Percentiles rank a stretch among this genome's conserved stretches.
Conservation (phyloP, 2,888 invertebrate species). For the Drosophila trichaetosa region DNA sequence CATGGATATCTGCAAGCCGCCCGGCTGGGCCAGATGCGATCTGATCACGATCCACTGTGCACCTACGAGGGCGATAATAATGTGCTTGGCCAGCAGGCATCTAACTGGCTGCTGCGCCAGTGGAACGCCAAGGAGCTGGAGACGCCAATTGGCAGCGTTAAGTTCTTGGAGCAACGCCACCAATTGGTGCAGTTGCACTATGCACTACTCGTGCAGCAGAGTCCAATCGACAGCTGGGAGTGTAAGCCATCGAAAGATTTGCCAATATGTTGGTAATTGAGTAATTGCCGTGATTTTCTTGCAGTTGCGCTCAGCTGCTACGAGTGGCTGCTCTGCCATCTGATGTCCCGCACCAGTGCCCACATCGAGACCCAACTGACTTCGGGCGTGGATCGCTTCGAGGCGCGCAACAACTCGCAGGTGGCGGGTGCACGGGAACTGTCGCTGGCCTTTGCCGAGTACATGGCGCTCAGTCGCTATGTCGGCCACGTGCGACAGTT, state of each 20-base stretch:
- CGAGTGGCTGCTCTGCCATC: constrained; percentile 93
- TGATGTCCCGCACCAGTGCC: constrained; percentile 89
- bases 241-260: constrained; percentile 70
- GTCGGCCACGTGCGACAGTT: constrained; percentile 78
- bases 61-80: constrained; percentile 98
- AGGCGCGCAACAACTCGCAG: constrained; percentile 92
- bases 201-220: constrained; percentile 42
- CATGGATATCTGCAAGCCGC: constrained; percentile 92
- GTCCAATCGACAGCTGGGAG: constrained; percentile 65
- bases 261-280: background rate
- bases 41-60: constrained; percentile 94
- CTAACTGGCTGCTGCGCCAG: constrained; percentile 93
- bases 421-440: constrained; percentile 92
- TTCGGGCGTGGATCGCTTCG: constrained; percentile 89
- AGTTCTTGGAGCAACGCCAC: constrained; percentile 88
- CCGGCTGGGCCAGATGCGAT: constrained; percentile 92
- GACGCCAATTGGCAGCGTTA: constrained; percentile 90
- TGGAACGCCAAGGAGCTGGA: constrained; percentile 86
- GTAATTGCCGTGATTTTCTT: constrained; percentile 68
- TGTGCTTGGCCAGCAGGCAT: constrained; percentile 94
- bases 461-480: constrained; percentile 86
- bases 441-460: constrained; percentile 92
- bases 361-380: constrained; percentile 87
- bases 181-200: constrained; percentile 83
- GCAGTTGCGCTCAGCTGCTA: constrained; percentile 90